A percentile compares a stretch with the other conserved stretches of the same genome.
Evolutionary conservation across 2,888 invertebrate species (phyloP).

Genomic region (Selenia dentaria): DNA sequence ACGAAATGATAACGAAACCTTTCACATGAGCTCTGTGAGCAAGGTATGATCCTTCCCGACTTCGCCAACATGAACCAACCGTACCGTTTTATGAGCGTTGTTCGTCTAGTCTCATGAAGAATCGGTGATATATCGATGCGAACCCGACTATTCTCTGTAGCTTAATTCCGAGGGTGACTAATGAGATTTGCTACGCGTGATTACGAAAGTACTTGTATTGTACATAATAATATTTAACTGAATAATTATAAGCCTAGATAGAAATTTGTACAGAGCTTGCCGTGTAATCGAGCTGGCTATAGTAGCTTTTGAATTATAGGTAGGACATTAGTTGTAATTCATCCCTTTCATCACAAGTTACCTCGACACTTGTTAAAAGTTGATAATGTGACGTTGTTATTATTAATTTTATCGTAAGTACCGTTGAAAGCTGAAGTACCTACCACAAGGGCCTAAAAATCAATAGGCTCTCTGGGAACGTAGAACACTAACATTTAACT

Average conservation of each 20-base stretch:
- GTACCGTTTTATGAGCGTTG: too few relatives aligned
- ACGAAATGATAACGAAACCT: too few relatives aligned
- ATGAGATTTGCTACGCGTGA: background rate
- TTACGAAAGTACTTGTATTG: conserved; percentile 33
- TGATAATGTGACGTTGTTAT: background rate
- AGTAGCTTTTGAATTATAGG: conserved; percentile 16
- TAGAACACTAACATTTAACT: too few relatives aligned
- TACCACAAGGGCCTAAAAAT: too few relatives aligned
- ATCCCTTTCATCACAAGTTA: conserved; percentile 5
- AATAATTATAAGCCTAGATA: conserved; percentile 45
- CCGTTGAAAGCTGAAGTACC: too few relatives aligned
- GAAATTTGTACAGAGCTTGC: conserved; percentile 55
- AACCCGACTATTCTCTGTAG: too few relatives aligned
- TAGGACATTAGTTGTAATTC: background rate
- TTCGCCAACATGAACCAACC: too few relatives aligned
- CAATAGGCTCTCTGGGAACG: too few relatives aligned
- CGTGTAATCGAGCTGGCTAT: conserved; percentile 35
- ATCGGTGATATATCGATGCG: background rate
- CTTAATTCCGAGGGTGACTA: background rate
- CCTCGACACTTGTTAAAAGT: conserved; percentile 2
- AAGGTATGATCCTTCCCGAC: too few relatives aligned
- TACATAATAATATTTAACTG: conserved; percentile 41
- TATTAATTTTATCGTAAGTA: background rate
- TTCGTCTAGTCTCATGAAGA: too few relatives aligned
- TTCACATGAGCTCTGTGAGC: too few relatives aligned